A percentile compares a stretch with the other conserved stretches of the same genome.
phyloP scores from a whole-genome alignment of 1,140 invertebrate species.

The Drosophila sechellia region DNA sequence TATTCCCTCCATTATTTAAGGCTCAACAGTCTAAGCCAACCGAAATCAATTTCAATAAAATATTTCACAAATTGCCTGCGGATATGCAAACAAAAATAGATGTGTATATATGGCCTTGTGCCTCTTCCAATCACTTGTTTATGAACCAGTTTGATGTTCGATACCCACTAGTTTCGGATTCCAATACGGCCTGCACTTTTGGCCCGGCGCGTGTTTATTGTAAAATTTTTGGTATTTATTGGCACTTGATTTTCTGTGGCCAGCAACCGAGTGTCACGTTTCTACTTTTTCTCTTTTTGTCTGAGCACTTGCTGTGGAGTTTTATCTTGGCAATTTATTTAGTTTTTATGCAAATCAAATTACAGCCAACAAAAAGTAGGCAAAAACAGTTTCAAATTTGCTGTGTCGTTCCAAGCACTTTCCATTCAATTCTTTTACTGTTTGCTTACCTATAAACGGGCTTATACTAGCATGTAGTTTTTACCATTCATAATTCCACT shows the following conservation, averaged over 20 bases:
- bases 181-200: slow-evolving; percentile 2
- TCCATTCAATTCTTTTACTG: slow-evolving; percentile 53
- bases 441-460: slow-evolving; percentile 29
- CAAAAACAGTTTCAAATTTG: slow-evolving; percentile 37
- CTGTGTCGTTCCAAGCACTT: slow-evolving; percentile 28
- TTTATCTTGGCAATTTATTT: slow-evolving; percentile 76
- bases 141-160: slow-evolving; percentile 19
- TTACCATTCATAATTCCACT: slow-evolving; percentile 30
- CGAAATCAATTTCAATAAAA: slow-evolving; percentile 1
- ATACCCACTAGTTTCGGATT: slow-evolving; percentile 37
- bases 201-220: slow-evolving; percentile 49
- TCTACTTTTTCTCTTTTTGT: slow-evolving; percentile 16
- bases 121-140: background rate
- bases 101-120: background rate
- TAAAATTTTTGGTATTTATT: slow-evolving; percentile 65
- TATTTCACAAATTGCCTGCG: background rate
- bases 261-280: slow-evolving; percentile 29
- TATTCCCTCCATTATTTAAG: background rate
- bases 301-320: slow-evolving; percentile 29
- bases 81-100: too few relatives aligned
- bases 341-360: slow-evolving; percentile 77
- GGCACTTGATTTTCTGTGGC: slow-evolving; percentile 49
- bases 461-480: slow-evolving; percentile 7
- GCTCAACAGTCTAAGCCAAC: background rate
- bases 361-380: slow-evolving; percentile 35